Percentiles rank a stretch among this genome's conserved stretches.
Conservation (phyloP, 2,888 invertebrate genomes). For the Amphipoea oculea region DNA sequence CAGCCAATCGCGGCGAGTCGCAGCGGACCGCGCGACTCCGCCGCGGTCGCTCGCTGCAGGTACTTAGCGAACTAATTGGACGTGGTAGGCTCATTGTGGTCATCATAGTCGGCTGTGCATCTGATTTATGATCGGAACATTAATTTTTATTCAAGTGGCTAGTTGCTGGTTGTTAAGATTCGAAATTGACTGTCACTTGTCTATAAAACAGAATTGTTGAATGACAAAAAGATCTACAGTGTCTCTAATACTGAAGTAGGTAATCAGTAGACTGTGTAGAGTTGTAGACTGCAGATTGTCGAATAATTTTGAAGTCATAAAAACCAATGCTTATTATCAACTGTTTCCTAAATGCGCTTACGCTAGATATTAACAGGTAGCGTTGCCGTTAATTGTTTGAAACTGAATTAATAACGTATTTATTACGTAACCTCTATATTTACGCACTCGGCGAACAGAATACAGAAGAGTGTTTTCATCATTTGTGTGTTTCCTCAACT, state of each 20-base stretch:
- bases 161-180: neutral
- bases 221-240: neutral
- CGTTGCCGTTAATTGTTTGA: constrained; percentile 16
- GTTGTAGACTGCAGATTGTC: too few species aligned
- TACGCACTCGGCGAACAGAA: neutral
- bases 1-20: constrained; percentile 69
- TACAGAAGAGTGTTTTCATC: too few species aligned
- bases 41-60: constrained; percentile 57
- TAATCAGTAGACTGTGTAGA: neutral
- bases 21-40: constrained; percentile 50
- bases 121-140: constrained; percentile 59
- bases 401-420: constrained; percentile 3
- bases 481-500: constrained; percentile 1
- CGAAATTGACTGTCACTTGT: constrained; percentile 11
- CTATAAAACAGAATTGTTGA: neutral
- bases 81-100: constrained; percentile 65
- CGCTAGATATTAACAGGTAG: neutral
- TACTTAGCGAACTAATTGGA: constrained; percentile 70
- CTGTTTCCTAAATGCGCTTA: constrained; percentile 4
- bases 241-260: neutral
- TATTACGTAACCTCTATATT: neutral
- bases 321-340: neutral
- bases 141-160: constrained; percentile 53
- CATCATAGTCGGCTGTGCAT: constrained; percentile 61
- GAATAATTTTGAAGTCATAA: constrained; percentile 9